Evolutionary conservation across 2,113 vertebrate genomes (phyloP), one percentile per base, ranked within the genome.

Genomic region (Calypte anna): DNA sequence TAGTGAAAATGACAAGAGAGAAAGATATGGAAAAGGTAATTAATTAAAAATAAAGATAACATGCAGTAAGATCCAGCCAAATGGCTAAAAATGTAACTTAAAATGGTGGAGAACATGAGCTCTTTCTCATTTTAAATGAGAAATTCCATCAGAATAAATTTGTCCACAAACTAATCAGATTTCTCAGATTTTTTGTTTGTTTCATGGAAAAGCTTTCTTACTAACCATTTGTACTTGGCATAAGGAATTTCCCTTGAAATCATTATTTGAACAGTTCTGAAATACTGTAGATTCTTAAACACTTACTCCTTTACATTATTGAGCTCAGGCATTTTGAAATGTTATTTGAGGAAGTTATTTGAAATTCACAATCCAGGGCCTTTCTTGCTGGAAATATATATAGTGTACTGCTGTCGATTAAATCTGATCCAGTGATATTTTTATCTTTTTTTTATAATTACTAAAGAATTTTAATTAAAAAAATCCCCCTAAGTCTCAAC

Each of bases 401-500:
- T 18, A 50, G 4, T 46, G 82, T 63, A 72, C 22, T 74, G 7
- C 25, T 64, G 48, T 62, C 43, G 44, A 79, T 85, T 95, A 86
- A 86, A 82, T 64, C 38, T n/a, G 24, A 72, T 78, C 20, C 23
- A 38, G 21, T 76, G 15, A 10, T 64, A 75, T 91, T 68, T 86
- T 82, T 14, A 7, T 55, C 2, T 10, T 75, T 63, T 88, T 40
- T 90, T 64, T 80, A 19, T 53, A 73, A 27, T 12, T 62, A n/a
- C 19, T 81, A 30, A 27, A 93, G 69, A 23, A 25, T 12, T 72
- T 90, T 86, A 87, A 78, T 94, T 91, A 9, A 84, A 82, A 70
- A 91, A 40, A 68, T 59, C 8, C 19, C 25, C 25, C 12, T 53
- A 74, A 78, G 13, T 73, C 36, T 79, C 67, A 87, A 69, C 31